Evolutionary conservation across 2,113 vertebrate species (phyloP), one percentile per base, ranked within the genome.

Genomic region (Rafetus swinhoei): DNA sequence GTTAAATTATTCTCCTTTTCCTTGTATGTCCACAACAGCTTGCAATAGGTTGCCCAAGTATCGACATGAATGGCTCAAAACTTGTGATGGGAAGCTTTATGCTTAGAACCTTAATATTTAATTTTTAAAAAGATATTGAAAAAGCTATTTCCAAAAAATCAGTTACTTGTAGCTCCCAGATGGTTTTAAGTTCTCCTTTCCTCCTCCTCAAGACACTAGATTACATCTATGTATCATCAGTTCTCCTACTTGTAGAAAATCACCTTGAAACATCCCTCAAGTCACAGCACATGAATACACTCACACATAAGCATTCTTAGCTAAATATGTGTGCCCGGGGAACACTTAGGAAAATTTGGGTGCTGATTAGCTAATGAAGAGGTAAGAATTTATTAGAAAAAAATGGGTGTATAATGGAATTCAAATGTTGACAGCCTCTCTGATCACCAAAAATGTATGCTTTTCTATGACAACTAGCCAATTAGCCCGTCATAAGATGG

Each of bases 281-380:
- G 54, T 86, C 82, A 91, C 54, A 93, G 76, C 82, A 82, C 88
- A 94, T 89, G 72, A 59, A 94, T 91, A 94, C 92, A 87, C 87
- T 45, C 82, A 84, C 88, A 90, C 72, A 89, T 24, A 35, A 72
- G 65, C 65, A 14, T 77, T 50, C 22, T 27, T 45, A 25, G 39
- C 39, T 76, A 76, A 13, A 50, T 14, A 50, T 25, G 74, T 25
- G 39, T 7, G 22, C 12, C 16, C 65, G 19, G 16, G n/a, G 8
- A 45, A 72, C n/a, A 50, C 39, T 45, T 50, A 77, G 5, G 22
- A 77, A 76, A 77, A 77, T 45, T 8, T 45, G 22, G 22, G 14
- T 77, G 39, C 21, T 50, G 35, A 50, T 24, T 45, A 19, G 35
- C 11, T 21, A 50, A 19, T 76, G 74, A 76, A 76, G 22, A 76